A percentile compares a stretch with the other conserved stretches of the same genome.
phyloP scores from a whole-genome alignment of 2,888 invertebrate species.

The Glyphotaelius pellucidus region DNA sequence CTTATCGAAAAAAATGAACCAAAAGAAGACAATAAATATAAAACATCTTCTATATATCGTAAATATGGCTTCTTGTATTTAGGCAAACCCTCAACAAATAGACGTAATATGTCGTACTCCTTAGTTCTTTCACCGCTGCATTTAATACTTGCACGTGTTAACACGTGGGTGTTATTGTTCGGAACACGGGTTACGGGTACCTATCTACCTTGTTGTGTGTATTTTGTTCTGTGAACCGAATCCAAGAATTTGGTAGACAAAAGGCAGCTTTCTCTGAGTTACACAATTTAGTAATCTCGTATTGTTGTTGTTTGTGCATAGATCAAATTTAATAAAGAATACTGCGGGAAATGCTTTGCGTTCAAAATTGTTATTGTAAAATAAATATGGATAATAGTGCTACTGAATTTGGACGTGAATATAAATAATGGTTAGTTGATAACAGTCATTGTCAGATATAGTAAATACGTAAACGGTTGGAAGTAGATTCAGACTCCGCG shows the following conservation, averaged over 20 bases:
- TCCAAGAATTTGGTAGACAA: neutral
- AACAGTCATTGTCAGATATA: too few relatives aligned
- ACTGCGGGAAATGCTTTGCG: neutral
- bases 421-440: too few relatives aligned
- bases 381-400: neutral
- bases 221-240: neutral
- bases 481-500: too few relatives aligned
- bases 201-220: neutral
- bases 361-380: neutral
- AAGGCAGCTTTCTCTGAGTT: neutral
- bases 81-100: neutral
- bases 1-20: too few relatives aligned
- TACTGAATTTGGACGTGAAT: too few relatives aligned
- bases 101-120: neutral
- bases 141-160: neutral
- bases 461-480: too few relatives aligned
- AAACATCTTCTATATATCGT: neutral
- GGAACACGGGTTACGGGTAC: neutral
- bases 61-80: neutral
- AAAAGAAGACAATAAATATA: too few relatives aligned
- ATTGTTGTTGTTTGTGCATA: neutral
- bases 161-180: constrained; percentile 2
- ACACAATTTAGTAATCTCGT: neutral
- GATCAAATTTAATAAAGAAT: neutral
- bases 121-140: neutral